Evolutionary conservation across 1,140 invertebrate genomes (phyloP).

Genomic region (Ephestia elutella): DNA sequence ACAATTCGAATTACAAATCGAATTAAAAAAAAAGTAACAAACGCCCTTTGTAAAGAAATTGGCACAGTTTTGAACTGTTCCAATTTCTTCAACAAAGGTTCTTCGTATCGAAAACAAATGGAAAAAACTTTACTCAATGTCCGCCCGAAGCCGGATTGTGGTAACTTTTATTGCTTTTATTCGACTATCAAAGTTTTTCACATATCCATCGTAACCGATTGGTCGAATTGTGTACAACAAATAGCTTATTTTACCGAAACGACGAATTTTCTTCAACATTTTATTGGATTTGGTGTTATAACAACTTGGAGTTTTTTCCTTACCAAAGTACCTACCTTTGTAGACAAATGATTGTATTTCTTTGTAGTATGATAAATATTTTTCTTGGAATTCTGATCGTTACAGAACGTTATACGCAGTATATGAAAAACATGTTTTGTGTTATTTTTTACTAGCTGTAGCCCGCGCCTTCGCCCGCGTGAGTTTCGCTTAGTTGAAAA

Average conservation of each 20-base stretch:
- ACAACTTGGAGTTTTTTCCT: conserved; percentile 31
- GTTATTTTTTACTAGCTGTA: too few species aligned
- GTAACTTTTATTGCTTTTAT: conserved; percentile 60
- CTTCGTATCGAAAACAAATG: conserved; percentile 3
- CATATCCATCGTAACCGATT: conserved; percentile 48
- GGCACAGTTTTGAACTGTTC: background rate
- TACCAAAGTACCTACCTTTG: background rate
- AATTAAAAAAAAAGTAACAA: too few species aligned
- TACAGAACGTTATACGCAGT: too few species aligned
- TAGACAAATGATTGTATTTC: background rate
- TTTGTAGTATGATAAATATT: background rate
- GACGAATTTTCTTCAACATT: conserved; percentile 45
- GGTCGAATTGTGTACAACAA: conserved; percentile 46
- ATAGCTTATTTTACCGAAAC: conserved; percentile 50
- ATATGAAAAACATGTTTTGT: too few species aligned
- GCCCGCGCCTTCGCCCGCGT: too few species aligned
- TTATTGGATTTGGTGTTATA: conserved; percentile 50
- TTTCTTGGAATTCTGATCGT: background rate
- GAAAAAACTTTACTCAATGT: conserved; percentile 2
- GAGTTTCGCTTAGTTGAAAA: too few species aligned
- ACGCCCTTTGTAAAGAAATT: too few species aligned
- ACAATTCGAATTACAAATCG: too few species aligned
- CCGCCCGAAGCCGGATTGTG: conserved; percentile 34
- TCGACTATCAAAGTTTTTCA: conserved; percentile 48
- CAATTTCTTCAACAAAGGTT: background rate